Base-by-base conservation (phyloP, 2,113 vertebrate species). In the Pluvialis apricaria region DNA sequence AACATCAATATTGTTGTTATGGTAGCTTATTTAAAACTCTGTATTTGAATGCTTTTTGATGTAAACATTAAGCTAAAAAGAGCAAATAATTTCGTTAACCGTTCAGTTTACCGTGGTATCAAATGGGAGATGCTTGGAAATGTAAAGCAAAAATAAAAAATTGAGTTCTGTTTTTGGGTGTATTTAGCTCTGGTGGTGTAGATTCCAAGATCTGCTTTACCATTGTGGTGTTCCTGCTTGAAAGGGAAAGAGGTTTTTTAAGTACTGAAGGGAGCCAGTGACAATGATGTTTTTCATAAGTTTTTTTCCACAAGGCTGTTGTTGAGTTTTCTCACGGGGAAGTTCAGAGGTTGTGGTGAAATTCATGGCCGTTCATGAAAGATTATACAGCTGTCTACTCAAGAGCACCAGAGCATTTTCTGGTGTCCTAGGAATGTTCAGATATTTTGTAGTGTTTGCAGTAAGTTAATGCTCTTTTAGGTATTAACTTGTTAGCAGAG, bases 101-200 rank as follows among this genome's bases (percentile, higher is more conserved):
- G 1, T 88, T 94, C 81, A 69, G 57, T 91, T 94, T 76, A 38
- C 86, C 38, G 0, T 71, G 80, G 54, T 90, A 88, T 96, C 68
- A 73, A 88, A 80, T 77, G 82, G 93, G 85, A 96, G 69, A 71
- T 88, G 76, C 85, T 96, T 96, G 92, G 88, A 96, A 95, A 91
- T 85, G 66, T 92, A 95, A 96, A 95, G 36, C 81, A 92, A 94
- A 93, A 96, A 89, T 84, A 94, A 96, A 96, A 81, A 71, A 15
- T 3, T 68, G 77, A 87, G 88, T 91, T 76, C 60, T 91, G 36
- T 3, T n/a, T 83, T 89, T 73, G 94, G 94, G 54, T 73, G 58
- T 71, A 91, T 73, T 82, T 80, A 91, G 86, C 91, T 85, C 8
- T 82, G 78, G 29, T 69, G 64, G 15, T 77, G 22, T 38, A 87